These are phyloP conservation scores for Tupaia chinensis DNA, from an alignment of 2,113 vertebrate genomes.

Conservation along the genomic window DNA sequence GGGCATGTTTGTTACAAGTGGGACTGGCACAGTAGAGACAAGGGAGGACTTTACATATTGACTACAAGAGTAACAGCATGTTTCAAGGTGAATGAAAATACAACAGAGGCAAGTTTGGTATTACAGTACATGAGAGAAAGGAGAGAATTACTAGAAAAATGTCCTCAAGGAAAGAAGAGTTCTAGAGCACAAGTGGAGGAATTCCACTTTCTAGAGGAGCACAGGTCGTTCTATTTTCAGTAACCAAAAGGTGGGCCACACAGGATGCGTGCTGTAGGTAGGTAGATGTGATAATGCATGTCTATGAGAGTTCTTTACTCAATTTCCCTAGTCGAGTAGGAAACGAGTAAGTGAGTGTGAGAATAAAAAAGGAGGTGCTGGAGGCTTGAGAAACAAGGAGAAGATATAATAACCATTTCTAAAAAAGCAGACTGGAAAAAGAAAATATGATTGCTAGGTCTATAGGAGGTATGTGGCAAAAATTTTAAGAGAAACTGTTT, in stretches of 20 bases:
- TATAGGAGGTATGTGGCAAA: neutral
- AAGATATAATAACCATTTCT: neutral
- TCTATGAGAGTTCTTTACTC: neutral
- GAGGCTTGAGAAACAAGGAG: neutral
- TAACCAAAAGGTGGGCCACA: neutral
- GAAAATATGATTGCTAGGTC: neutral
- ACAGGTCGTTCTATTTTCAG: neutral
- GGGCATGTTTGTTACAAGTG: neutral
- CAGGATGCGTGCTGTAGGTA: neutral
- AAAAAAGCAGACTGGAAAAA: neutral
- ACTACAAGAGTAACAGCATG: neutral
- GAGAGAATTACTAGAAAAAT: neutral
- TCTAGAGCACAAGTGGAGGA: neutral
- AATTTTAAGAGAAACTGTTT: neutral
- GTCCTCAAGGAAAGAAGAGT: neutral
- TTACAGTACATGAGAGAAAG: neutral
- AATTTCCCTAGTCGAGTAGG: neutral
- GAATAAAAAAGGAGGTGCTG: neutral
- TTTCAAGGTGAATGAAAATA: neutral
- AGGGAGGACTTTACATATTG: neutral
- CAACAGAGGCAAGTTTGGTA: neutral
- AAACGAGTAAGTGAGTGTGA: neutral
- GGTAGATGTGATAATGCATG: neutral
- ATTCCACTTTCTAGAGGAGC: neutral
- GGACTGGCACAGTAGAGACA: neutral